Evolutionary conservation across 2,113 vertebrate species (phyloP), one percentile per base, ranked within the genome.

Genomic region (Alethe castanea): DNA sequence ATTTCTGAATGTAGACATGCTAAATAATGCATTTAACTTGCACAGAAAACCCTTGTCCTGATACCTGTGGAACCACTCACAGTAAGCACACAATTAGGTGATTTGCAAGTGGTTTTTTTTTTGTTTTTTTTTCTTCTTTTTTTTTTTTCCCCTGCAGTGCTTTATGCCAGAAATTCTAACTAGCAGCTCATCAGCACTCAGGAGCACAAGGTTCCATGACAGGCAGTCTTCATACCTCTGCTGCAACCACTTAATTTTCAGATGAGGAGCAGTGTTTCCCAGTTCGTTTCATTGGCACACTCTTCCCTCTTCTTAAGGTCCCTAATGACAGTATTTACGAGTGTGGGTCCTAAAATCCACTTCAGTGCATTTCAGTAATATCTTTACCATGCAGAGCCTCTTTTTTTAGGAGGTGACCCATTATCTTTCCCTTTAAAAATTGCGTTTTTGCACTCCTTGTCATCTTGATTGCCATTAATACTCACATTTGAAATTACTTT

Each of bases 211-310:
- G 11, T 40, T 64, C 53, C 4, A 1, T 65, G 40, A 29, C 36
- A 33, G 26, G 42, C 18, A 48, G 15, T 8, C 12, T 73, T 54
- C 38, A 50, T 42, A 78, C 4, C 23, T n/a, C 50, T 54, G 60
- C 25, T 77, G 54, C n/a, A 61, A 29, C 4, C 19, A 5, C 19
- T 40, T 31, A 11, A 48, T 53, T 95, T 93, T 57, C 45, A 61
- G 5, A 11, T 24, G 29, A 44, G 50, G 0, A 4, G 38, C 15
- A 53, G 64, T 3, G 11, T 54, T 91, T 81, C 25, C 48, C 23
- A 44, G 22, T 50, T 86, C 14, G 3, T 6, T 23, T 28, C 26
- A 20, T 0, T 14, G 26, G 10, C 18, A 45, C 0, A 0, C 42
- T 77, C 44, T 57, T 74, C n/a, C 15, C 6, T 19, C 19, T 44